Percentiles rank a stretch among this genome's conserved stretches.
Conservation (phyloP, 2,113 vertebrate genomes). For the Oryctolagus cuniculus region mOryCun1.1 NC_091434.1:151756001-151756500, state of each 20-base stretch:
- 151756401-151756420: not conserved
- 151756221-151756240: not conserved
- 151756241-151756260: not conserved
- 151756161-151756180: not conserved
- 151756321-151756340: not conserved
- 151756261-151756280: not conserved
- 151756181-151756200: not conserved
- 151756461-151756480: not conserved
- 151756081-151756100: not conserved
- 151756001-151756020: not conserved
- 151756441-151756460: not conserved
- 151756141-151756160: not conserved
- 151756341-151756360: not conserved
- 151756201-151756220: not conserved
- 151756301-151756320: not conserved
- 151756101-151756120: not conserved
- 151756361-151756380: not conserved
- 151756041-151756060: not conserved
- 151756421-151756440: not conserved
- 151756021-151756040: not conserved
- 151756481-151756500: not conserved
- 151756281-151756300: not conserved
- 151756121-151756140: not conserved
- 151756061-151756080: not conserved
- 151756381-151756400: not conserved